Base-by-base conservation (phyloP, 1,140 invertebrate species). In the Gonioctena quinquepunctata region DNA sequence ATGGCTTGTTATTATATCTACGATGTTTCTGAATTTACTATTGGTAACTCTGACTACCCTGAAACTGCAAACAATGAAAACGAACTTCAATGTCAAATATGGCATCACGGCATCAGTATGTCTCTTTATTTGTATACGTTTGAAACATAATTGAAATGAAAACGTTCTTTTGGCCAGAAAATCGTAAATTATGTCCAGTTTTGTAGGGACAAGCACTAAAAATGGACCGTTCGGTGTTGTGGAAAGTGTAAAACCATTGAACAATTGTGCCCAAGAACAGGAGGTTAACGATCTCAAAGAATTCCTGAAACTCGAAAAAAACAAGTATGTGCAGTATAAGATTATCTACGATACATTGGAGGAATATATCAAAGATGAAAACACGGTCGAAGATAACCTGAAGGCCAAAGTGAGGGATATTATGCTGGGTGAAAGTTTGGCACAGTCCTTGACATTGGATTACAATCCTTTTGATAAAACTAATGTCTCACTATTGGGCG, bases 301-400 rank as follows among this genome's bases (percentile, higher is more conserved):
- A 54, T 69, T 73, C 54, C 25, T 76, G 6, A 66, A 76, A 68
- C 48, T 70, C 3, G 59, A 73, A 57, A 16, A 59, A 13, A 50
- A 60, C 8, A 76, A 71, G 54, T 76, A 74, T 25, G 61, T 50
- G n/a, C 21, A 75, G 61, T 66, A 71, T n/a, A 70, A 76, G 68
- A 72, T 77, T 23, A 49, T 76, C 28, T 67, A 69, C 21, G 66
- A 72, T 26, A 22, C 50, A 28, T 23, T 75, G 16, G 66, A 68
- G 62, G 74, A 74, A 57, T 72, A 54, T 63, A 16, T 72, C 11
- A 60, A 66, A 16, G 68, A 72, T 23, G 48, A 42, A 23, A 50
- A 54, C 67, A 48, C 6, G 19, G 63, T 71, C 16, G 68, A 74
- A 25, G 8, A 13, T 50, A 49, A 68, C 2, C 57, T 77, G 19